Base-by-base conservation (phyloP, 2,113 vertebrate genomes). In the Sebastes fasciatus region DNA sequence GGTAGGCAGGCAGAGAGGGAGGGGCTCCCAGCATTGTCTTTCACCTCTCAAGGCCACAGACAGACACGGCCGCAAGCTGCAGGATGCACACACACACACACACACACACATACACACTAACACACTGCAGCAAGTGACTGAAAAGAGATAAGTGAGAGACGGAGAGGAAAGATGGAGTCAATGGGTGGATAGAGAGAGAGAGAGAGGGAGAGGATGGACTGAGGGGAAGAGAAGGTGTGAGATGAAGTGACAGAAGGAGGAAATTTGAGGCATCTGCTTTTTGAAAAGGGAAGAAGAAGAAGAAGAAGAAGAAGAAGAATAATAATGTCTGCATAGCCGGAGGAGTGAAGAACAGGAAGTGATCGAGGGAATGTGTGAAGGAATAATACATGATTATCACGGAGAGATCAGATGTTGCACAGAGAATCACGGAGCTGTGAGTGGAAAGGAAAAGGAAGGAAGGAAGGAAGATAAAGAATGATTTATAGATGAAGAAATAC, bases 31-130 rank as follows among this genome's bases (percentile, higher is more conserved):
- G 79, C 86, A 86, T 92, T 88, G 89, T 94, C 77, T 93, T 89
- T 91, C 88, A 91, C 88, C 88, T 88, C 85, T 89, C 93, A 94
- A 94, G 93, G 92, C 91, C 90, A 62, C 58, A 77, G 79, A 62
- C 58, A 77, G 79, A 90, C 64, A 52, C 48, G 70, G 69, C 19
- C 51, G 19, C 77, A 60, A 83, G 72, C 75, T 83, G 60, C 77
- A 73, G 70, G 48, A 75, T n/a, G 51, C 58, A 55, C 69, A 45
- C 14, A 26, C 26, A 26, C 26, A 26, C 26, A 34, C 26, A 34
- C 26, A 26, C 26, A 48, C 10, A 52, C 62, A 70, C 51, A 73
- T 61, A 66, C 79, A 73, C 67, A 66, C 79, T 79, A 67, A 55
- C 63, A 58, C 49, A 64, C 52, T 83, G 80, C 74, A 86, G 58